Percentiles rank a stretch among this genome's conserved stretches.
Evolutionary conservation across 2,797 vertebrate genomes (phyloP).

Genomic region (Cirrhinus molitorella): DNA sequence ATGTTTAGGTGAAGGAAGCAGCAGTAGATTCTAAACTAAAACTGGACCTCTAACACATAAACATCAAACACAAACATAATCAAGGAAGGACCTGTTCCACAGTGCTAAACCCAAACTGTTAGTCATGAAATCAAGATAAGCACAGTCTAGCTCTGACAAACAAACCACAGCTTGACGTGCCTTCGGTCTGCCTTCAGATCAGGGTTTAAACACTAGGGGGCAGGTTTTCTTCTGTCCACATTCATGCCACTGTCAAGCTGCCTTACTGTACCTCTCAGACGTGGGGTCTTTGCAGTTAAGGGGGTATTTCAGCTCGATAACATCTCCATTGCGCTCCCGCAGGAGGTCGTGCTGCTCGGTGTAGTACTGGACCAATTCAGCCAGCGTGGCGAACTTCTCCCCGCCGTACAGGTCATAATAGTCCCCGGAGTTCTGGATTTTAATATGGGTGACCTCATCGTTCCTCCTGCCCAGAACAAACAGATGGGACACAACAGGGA

Average conservation of each 20-base stretch:
- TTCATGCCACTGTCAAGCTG: conserved; percentile 9
- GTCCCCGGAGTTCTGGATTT: conserved; percentile 91
- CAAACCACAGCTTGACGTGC: neutral
- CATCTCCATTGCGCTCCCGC: conserved; percentile 86
- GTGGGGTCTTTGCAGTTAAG: conserved; percentile 93
- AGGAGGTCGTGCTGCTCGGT: conserved; percentile 89
- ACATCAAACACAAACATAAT: conserved; percentile 27
- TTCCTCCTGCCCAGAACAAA: conserved; percentile 75
- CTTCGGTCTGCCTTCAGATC: neutral
- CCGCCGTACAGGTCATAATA: conserved; percentile 91
- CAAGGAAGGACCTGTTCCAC: conserved; percentile 19
- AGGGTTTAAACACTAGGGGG: conserved; percentile 57
- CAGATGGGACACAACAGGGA: conserved; percentile 30
- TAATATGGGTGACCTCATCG: conserved; percentile 91
- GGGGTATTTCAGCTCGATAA: conserved; percentile 89
- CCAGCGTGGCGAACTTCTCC: conserved; percentile 90
- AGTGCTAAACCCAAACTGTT: conserved; percentile 1
- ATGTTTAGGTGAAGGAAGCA: conserved; percentile 31
- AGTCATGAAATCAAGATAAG: conserved; percentile 2
- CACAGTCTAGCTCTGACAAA: conserved; percentile 13
- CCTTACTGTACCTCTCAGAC: conserved; percentile 82
- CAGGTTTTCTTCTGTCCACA: conserved; percentile 44
- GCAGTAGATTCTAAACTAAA: conserved; percentile 6
- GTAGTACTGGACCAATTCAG: conserved; percentile 91
- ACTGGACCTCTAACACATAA: conserved; percentile 21